Conservation (phyloP, 2,888 invertebrate genomes). For the Drosophila affinis region DNA sequence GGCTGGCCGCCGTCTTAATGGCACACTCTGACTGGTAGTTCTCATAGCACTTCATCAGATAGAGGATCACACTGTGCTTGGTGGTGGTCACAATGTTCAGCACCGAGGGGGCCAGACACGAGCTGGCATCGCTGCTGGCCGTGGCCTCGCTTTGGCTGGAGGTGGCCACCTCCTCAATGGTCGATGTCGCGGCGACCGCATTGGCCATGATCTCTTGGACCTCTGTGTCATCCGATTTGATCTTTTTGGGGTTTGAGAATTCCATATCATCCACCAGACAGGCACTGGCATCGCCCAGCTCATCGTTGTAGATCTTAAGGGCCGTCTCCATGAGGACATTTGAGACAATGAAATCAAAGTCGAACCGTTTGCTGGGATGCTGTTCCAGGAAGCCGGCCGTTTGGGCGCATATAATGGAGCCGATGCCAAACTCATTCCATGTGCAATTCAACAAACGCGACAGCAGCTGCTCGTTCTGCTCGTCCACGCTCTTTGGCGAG, state of each 20-base stretch:
- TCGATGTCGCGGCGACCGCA: slow-evolving; percentile 50
- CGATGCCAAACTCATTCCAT: slow-evolving; percentile 87
- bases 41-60: slow-evolving; percentile 81
- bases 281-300: slow-evolving; percentile 43
- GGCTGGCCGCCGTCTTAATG: slow-evolving; percentile 25
- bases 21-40: slow-evolving; percentile 63
- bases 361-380: slow-evolving; percentile 83
- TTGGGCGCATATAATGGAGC: slow-evolving; percentile 86
- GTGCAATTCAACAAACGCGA: slow-evolving; percentile 89
- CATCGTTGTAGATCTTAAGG: slow-evolving; percentile 83
- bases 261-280: slow-evolving; percentile 56
- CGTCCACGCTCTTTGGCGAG: slow-evolving; percentile 78
- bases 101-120: slow-evolving; percentile 49
- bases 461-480: slow-evolving; percentile 85
- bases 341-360: slow-evolving; percentile 85
- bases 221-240: slow-evolving; percentile 84
- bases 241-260: slow-evolving; percentile 84
- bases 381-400: slow-evolving; percentile 86
- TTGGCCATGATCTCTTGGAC: slow-evolving; percentile 82
- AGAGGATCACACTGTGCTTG: slow-evolving; percentile 79
- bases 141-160: slow-evolving; percentile 49
- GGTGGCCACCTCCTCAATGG: slow-evolving; percentile 46
- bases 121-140: slow-evolving; percentile 26
- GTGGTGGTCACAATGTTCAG: slow-evolving; percentile 59
- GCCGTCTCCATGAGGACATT: slow-evolving; percentile 85